Base-by-base conservation (phyloP, 2,797 vertebrate genomes). In the Gymnoscopelus microlampas region DNA sequence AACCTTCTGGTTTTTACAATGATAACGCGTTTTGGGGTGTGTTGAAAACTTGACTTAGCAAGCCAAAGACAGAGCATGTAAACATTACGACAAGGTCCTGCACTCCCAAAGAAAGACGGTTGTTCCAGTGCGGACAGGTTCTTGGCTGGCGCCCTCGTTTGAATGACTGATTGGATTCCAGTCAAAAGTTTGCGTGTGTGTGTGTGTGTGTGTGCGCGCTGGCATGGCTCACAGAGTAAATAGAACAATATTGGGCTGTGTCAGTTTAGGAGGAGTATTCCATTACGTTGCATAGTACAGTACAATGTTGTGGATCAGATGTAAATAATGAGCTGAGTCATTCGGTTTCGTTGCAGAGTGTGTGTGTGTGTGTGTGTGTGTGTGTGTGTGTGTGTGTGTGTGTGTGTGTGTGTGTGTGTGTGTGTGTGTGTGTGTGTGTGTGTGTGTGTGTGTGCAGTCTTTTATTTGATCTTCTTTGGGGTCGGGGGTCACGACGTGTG, bases 81-180 rank as follows among this genome's bases (percentile, higher is more conserved):
- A 85, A 85, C 86, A 85, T 71, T 83, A 81, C 73, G 81, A 88
- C 83, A 74, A 81, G 78, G 84, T 84, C 81, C 78, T 79, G 81
- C 83, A 80, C 80, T 86, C 68, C 67, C 81, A 82, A 72, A 87
- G 78, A 86, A 84, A 87, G 76, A 83, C 77, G 86, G 78, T 84
- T 87, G 83, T 87, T 90, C 81, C 77, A 88, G 81, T 2, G 72
- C 19, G 24, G 88, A 91, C 82, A 80, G 79, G 68, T 89, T 89
- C 82, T 90, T 90, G 88, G 86, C 87, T 82, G 47, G 0, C 68
- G 47, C 54, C 3, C 76, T 79, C 3, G 73, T 79, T 71, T 83
- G 72, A 89, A 87, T 87, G 89, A 92, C 88, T 90, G 85, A 89
- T 90, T 91, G 83, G 80, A 88, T 84, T 88, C 73, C 63, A 82